A percentile compares a stretch with the other conserved stretches of the same genome.
phyloP scores from a whole-genome alignment of 2,113 vertebrate genomes.

The Oreochromis tanganicae region DNA sequence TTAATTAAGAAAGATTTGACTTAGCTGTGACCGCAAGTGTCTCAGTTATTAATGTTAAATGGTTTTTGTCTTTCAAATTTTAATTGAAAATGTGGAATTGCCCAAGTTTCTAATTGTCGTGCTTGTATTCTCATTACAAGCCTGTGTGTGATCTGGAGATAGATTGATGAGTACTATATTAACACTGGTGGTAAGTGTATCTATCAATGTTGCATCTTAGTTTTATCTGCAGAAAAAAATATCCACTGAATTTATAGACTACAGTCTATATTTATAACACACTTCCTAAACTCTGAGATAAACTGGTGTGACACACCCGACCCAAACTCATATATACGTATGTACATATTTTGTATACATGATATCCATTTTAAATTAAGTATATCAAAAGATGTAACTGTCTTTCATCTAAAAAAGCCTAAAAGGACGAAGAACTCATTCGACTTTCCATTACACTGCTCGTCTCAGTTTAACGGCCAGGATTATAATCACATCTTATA shows the following conservation, averaged over 20 bases:
- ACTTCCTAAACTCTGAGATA: background rate
- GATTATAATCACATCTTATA: background rate
- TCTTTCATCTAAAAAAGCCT: background rate
- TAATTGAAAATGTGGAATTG: slow-evolving; percentile 55
- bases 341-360: background rate
- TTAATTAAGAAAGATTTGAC: slow-evolving; percentile 45
- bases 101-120: slow-evolving; percentile 34
- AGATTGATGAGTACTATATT: background rate
- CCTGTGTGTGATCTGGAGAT: background rate
- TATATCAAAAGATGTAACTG: background rate
- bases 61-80: slow-evolving; percentile 45
- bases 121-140: background rate
- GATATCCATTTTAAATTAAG: background rate
- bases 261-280: background rate
- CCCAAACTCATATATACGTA: background rate
- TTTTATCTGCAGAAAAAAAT: background rate
- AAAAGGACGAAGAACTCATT: background rate
- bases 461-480: background rate
- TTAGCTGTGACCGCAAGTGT: background rate
- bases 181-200: slow-evolving; percentile 1
- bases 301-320: background rate
- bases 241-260: background rate
- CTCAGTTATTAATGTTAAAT: slow-evolving; percentile 41
- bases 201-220: background rate
- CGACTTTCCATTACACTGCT: background rate